Base-by-base conservation (phyloP, 2,113 vertebrate genomes). In the Turnix velox region DNA sequence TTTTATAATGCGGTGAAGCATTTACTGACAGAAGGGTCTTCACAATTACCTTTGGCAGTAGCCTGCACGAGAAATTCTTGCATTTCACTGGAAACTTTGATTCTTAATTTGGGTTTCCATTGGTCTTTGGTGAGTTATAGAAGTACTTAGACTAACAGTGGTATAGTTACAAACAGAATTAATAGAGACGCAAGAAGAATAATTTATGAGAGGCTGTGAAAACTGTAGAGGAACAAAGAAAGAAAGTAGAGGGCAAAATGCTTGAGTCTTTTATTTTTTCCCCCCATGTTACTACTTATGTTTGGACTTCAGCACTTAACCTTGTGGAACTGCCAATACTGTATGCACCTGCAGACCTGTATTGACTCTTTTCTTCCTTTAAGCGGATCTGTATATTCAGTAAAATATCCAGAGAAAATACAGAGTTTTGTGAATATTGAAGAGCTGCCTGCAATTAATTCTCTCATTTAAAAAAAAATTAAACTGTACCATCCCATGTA, bases 1-100 rank as follows among this genome's bases (percentile, higher is more conserved):
- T 86, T 94, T 91, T 51, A 73, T 73, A 89, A 87, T 55, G 33
- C 90, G 96, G 55, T 91, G 86, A 92, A 94, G 73, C 68, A 87
- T 84, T 84, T 93, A 83, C 85, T 87, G 90, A 85, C 74, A 66
- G 65, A 91, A 88, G 49, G 90, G 18, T 31, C 61, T 92, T 74
- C 55, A 67, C 65, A 86, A 80, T 79, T 90, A 94, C 72, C 27
- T 86, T 84, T 80, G 81, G 45, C 74, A 81, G 65, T 23, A 94
- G 54, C 24, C 46, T 17, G 2, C 49, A 76, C 37, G 71, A 87
- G 66, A 72, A 87, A 54, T 33, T 76, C 42, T 80, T 65, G 8
- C 35, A 12, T 16, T 84, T 80, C 59, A 54, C 12, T 83, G 39
- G n/a, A 85, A 93, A 85, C 23, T 59, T 90, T 67, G 74, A 39